Base-by-base conservation (phyloP, 2,888 invertebrate species). In the Lasioglossum pauxillum region DNA sequence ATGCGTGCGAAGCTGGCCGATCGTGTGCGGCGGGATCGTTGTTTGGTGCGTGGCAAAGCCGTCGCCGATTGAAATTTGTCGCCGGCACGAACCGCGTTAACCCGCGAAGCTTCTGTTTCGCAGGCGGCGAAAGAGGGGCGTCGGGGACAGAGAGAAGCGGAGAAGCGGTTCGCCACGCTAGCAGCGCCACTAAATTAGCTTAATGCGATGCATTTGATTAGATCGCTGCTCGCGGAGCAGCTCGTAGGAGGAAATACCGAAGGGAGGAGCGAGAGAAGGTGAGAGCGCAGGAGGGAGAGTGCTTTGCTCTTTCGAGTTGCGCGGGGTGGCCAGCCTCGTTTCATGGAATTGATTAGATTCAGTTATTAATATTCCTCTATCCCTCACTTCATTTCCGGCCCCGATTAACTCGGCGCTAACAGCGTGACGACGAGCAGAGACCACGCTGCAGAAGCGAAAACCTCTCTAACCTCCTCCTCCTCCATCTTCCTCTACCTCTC, bases 291-390 rank as follows among this genome's bases (percentile, higher is more conserved):
- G 82, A 83, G 82, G 83, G 75, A 78, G 82, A 75, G 79, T 78
- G 86, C 82, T 88, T 87, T 82, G 88, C 90, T 89, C 86, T 90
- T 91, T 90, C 88, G 85, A 82, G 88, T 83, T 90, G 91, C 90
- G 89, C 91, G 91, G 93, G 93, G 92, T 93, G 91, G 92, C 92
- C 91, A 92, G 90, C 86, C 89, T 92, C 92, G 91, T 93, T 94
- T 93, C 94, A 93, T 87, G 88, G 94, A 94, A 94, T 94, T 94
- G 95, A 95, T 95, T 94, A 94, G 94, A 94, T 93, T 94, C 94
- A 94, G 94, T 95, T 95, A 95, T 95, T 95, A 94, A 94, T 95
- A 94, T 94, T 95, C 94, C 94, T 94, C 94, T 93, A 94, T 94
- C 93, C 93, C 93, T 93, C 93, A 92, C 92, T 94, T 94, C 94